Conservation (phyloP, 2,113 vertebrate genomes). For the Mastomys natalensis region DNA sequence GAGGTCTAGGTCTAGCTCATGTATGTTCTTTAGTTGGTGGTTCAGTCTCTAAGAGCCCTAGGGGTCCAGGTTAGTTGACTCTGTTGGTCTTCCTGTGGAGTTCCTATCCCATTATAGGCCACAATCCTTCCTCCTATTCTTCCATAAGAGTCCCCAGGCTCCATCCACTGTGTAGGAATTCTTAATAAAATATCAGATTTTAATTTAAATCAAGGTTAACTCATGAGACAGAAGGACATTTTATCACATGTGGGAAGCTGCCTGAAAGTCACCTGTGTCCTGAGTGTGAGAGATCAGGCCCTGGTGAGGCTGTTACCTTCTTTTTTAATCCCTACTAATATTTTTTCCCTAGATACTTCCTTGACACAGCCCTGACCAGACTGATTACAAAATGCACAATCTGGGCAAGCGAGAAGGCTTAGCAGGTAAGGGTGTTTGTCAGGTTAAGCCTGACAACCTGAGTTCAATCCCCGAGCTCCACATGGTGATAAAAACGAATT, state of each 20-base stretch:
- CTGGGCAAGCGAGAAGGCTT: neutral
- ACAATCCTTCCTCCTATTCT: too few relatives aligned
- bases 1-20: too few relatives aligned
- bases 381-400: neutral
- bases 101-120: too few relatives aligned
- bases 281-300: constrained; percentile 69
- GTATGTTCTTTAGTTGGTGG: too few relatives aligned
- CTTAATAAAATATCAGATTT: constrained; percentile 46
- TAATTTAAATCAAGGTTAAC: constrained; percentile 34
- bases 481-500: neutral
- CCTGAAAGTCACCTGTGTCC: constrained; percentile 77
- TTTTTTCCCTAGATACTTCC: neutral
- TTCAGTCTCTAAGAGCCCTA: too few relatives aligned
- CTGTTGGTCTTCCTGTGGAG: too few relatives aligned
- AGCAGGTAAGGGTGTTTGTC: neutral
- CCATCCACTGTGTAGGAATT: neutral
- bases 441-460: neutral
- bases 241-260: constrained; percentile 70
- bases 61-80: too few relatives aligned
- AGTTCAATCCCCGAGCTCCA: neutral
- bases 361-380: neutral
- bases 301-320: constrained; percentile 61
- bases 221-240: constrained; percentile 20
- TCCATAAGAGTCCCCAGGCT: too few relatives aligned
- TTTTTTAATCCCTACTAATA: neutral